These are phyloP conservation scores for Drosophila histrio DNA, from an alignment of 2,888 invertebrate species.

Conservation along the genomic window DNA sequence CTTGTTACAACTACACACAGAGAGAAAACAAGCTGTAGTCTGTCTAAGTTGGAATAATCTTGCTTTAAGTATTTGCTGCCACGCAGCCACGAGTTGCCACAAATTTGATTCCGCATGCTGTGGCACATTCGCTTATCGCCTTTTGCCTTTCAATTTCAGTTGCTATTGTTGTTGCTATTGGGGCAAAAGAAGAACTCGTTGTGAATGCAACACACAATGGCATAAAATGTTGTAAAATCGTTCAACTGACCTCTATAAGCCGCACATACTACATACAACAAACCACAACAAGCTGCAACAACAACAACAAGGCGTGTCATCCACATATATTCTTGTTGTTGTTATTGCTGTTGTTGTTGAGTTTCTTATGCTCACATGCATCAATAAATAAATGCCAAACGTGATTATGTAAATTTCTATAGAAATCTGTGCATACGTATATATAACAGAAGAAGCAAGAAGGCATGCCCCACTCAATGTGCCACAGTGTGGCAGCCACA, in stretches of 20 bases:
- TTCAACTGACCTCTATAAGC: conserved; percentile 62
- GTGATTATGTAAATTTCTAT: conserved; percentile 77
- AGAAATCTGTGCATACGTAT: conserved; percentile 55
- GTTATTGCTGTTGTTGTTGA: conserved; percentile 1
- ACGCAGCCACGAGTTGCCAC: conserved; percentile 21
- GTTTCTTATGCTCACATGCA: conserved; percentile 48
- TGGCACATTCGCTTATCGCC: conserved; percentile 24
- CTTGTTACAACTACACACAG: too few relatives aligned
- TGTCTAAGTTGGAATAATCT: too few relatives aligned
- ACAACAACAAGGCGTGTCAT: conserved; percentile 21
- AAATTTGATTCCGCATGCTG: conserved; percentile 24
- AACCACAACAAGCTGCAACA: conserved; percentile 24
- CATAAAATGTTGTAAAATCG: conserved; percentile 73
- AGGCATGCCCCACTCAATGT: conserved; percentile 7
- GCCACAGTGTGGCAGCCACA: background rate
- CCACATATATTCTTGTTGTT: conserved; percentile 16
- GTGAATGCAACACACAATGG: conserved; percentile 68
- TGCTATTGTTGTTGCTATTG: conserved; percentile 19
- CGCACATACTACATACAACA: conserved; percentile 22
- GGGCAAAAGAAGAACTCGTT: conserved; percentile 38
- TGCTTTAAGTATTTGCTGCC: too few relatives aligned
- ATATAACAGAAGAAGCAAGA: background rate
- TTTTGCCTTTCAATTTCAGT: conserved; percentile 39
- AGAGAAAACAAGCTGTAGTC: too few relatives aligned
- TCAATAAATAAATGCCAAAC: conserved; percentile 79